Conservation (phyloP, 2,888 invertebrate genomes). For the Pristionchus entomophagus region DNA sequence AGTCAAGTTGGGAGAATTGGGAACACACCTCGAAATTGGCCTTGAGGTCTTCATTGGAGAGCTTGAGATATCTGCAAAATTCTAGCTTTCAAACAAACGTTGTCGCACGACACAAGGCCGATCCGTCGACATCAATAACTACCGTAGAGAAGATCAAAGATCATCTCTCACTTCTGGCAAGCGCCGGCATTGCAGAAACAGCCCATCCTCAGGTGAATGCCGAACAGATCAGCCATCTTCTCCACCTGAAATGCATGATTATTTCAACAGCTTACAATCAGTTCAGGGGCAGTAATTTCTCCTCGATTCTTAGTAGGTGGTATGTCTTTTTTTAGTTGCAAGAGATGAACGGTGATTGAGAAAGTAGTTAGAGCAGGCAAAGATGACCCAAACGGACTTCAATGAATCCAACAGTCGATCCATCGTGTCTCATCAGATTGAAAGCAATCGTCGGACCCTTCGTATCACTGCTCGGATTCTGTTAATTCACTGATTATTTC, state of each 20-base stretch:
- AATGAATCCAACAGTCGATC: conserved; percentile 88
- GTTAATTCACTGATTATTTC: background rate
- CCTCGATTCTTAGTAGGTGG: too few relatives aligned
- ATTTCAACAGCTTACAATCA: too few relatives aligned
- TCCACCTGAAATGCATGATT: conserved; percentile 82
- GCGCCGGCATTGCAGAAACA: conserved; percentile 98
- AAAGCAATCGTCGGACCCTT: conserved; percentile 91
- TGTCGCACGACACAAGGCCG: too few relatives aligned
- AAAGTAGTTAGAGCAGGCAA: too few relatives aligned
- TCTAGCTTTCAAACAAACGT: background rate
- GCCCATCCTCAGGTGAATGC: conserved; percentile 90
- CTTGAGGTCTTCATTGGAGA: conserved; percentile 55
- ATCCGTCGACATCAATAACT: background rate
- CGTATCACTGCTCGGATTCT: conserved; percentile 22
- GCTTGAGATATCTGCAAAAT: conserved; percentile 53
- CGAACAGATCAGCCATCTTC: conserved; percentile 89
- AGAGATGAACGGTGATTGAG: too few relatives aligned
- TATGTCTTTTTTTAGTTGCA: too few relatives aligned
- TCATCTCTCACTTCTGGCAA: conserved; percentile 87
- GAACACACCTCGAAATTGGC: conserved; percentile 50
- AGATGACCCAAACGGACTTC: too few relatives aligned
- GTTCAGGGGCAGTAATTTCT: too few relatives aligned
- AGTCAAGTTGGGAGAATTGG: too few relatives aligned
- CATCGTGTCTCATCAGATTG: conserved; percentile 86
- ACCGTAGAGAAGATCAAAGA: background rate